Evolutionary conservation across 2,888 invertebrate species (phyloP), one percentile per base, ranked within the genome.

Genomic region (Rhamnusium bicolor): DNA sequence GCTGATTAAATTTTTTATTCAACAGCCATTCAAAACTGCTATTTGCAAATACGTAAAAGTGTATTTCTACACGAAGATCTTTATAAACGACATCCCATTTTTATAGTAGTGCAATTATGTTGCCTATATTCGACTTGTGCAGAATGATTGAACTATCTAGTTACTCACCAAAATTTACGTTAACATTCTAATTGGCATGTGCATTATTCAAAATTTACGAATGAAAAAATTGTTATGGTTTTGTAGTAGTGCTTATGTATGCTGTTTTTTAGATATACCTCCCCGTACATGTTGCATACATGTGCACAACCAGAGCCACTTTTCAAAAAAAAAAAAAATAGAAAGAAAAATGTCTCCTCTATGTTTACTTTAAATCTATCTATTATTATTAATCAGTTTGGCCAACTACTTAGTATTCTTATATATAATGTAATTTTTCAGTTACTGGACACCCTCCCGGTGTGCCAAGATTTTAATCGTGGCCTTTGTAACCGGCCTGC

Each of bases 401-500:
- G 27, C 19, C 8, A 16, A 51, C 8, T 29, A 40, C 32, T 8
- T 29, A 14, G 24, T 29, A 10, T 69, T 58, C 51, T 74, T 24
- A 73, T 72, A 54, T 63, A 0, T 72, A 74, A 72, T 80, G 73
- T 81, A 75, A 87, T 89, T 88, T 94, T 95, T 87, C 95, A 98
- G 98, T 98, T 97, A 96, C 98, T 96, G 97, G 98, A 96, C 97
- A 98, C 96, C 97, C 97, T 96, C 96, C 98, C 95, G 96, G 97
- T 97, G 95, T 98, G 96, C 98, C 97, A 96, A 96, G 98, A 97
- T 98, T 98, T 97, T 98, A 98, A 97, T 95, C 95, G 95, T 91
- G 96, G 96, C 92, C 94, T 95, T 91, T 97, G 96, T 93, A 94
- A 94, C 92, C 94, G 97, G 93, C 94, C 95, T 91, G 95, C 96